phyloP scores from a whole-genome alignment of 2,797 vertebrate species.

The Gorsachius magnificus region DNA sequence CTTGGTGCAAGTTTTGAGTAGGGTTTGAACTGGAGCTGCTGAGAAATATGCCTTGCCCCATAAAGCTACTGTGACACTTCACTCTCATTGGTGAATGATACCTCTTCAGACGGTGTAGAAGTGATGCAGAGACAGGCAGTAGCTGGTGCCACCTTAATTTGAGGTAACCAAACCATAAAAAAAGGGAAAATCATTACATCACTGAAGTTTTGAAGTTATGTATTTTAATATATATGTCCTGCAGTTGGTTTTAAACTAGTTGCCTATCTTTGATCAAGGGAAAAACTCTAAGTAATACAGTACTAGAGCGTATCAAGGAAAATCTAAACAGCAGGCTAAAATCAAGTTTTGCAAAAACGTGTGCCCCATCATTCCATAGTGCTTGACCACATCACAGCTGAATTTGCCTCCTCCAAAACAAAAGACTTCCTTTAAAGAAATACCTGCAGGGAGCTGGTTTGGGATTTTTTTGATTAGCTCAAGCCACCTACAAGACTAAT shows the following conservation, averaged over 20 bases:
- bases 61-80: conserved; percentile 28
- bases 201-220: neutral
- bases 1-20: neutral
- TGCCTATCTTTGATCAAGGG: neutral
- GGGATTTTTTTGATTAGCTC: neutral
- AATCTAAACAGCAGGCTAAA: neutral
- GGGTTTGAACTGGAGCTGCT: conserved; percentile 14
- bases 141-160: conserved; percentile 46
- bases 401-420: neutral
- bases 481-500: neutral
- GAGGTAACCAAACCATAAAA: conserved; percentile 55
- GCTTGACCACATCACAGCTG: neutral
- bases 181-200: neutral
- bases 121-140: conserved; percentile 57
- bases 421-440: neutral
- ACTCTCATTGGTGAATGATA: conserved; percentile 45
- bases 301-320: neutral
- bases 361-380: neutral
- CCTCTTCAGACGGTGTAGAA: conserved; percentile 46
- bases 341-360: neutral
- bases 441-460: neutral
- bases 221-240: neutral
- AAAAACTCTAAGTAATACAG: neutral
- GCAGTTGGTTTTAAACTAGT: neutral
- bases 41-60: conserved; percentile 46